Base-by-base conservation (phyloP, 92 coral and sea anemone species). In the Porites cylindrica region DNA sequence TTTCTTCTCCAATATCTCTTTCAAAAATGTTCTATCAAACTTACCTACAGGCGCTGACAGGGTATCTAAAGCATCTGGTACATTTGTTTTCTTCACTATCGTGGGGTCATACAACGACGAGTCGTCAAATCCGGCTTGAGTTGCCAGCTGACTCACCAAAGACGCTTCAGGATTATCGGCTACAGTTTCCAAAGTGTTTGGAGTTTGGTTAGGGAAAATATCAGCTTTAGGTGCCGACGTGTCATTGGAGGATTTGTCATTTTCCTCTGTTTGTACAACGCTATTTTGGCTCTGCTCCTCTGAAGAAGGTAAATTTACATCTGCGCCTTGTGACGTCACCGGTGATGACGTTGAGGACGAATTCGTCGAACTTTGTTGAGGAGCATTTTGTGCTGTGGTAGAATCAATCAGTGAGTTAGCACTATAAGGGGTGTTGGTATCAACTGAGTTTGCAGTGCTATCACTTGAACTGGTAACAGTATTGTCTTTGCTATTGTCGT, bases 51-150 rank as follows among this genome's bases (percentile, higher is more conserved):
- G 79, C 19, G 61, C 54, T 12, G 17, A 83, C 17, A 64, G 11
- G 64, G 53, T 20, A 51, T 88, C 67, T 70, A 67, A 10, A 56
- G 19, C 70, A 79, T 47, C 94, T 19, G 98, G 98, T 60, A 95
- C 85, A 76, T 89, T 85, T 47, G 84, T 86, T 78, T 95, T 95
- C 98, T 95, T 95, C 91, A 95, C 98, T 78, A 93, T 91, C 67
- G 96, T 92, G 88, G 98, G 91, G 94, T 95, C 98, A 78, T 95
- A 95, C 89, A 95, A 69, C 80, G 86, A 54, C 61, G 83, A 84
- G 78, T 93, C 96, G 81, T 88, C 92, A 70, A 93, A 93, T 56
- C 76, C 85, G 11, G 76, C 59, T 13, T 54, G 60, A 9, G 60
- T 54, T 6, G 60, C 60, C 60, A 54, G 87, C 60, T 83, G 87